Conservation (phyloP, 2,888 invertebrate genomes). For the Tholera decimalis region DNA sequence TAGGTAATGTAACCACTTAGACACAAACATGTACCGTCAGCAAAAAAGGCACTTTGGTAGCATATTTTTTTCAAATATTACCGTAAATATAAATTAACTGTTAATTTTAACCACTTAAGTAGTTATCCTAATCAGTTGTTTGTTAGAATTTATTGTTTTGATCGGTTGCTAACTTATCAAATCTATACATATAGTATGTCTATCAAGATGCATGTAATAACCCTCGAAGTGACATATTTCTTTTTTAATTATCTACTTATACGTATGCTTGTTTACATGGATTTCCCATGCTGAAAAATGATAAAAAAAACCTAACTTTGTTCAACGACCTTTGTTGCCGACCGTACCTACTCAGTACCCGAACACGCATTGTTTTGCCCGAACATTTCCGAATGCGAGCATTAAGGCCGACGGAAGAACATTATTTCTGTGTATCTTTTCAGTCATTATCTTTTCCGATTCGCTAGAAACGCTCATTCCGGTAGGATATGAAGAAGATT, state of each 20-base stretch:
- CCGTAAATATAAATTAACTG: too few species aligned
- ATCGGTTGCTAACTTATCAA: too few species aligned
- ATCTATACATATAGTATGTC: too few species aligned
- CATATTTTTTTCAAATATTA: neutral
- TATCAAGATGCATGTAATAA: neutral
- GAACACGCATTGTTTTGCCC: constrained; percentile 69
- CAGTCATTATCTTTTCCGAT: constrained; percentile 88
- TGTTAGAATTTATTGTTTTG: too few species aligned
- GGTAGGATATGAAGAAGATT: constrained; percentile 69
- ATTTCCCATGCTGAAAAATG: neutral
- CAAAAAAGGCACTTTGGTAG: neutral
- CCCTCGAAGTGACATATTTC: neutral
- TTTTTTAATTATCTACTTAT: neutral
- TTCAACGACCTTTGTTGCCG: constrained; percentile 9
- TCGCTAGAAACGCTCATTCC: constrained; percentile 84
- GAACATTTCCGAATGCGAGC: constrained; percentile 79
- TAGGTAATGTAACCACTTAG: constrained; percentile 21
- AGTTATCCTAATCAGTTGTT: too few species aligned
- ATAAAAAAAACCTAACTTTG: neutral
- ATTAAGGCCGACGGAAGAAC: constrained; percentile 86
- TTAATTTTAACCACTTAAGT: too few species aligned
- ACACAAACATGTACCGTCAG: constrained; percentile 21
- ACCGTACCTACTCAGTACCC: constrained; percentile 25
- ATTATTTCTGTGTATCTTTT: constrained; percentile 85
- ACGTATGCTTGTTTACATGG: neutral